Base-by-base conservation (phyloP, 2,113 vertebrate species). In the Aplodontia rufa region DNA sequence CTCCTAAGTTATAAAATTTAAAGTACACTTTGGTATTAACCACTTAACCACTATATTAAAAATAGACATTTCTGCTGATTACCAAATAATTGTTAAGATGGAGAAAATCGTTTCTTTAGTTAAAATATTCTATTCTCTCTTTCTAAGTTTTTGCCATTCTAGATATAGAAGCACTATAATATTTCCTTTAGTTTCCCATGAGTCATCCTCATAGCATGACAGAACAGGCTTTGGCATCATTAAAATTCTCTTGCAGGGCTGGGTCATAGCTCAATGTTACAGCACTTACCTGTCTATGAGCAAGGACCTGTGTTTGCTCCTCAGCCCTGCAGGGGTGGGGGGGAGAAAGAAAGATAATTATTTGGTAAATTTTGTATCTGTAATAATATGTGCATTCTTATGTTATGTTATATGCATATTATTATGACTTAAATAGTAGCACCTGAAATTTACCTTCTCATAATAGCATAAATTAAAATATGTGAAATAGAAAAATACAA, bases 141-240 rank as follows among this genome's bases (percentile, higher is more conserved):
- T 82, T 87, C 62, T 69, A 92, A 81, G 66, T 91, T 72, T 83
- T 66, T 96, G 22, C 40, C 91, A 80, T 91, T 91, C 6, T 84
- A 20, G 58, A 68, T 64, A 62, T 60, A 51, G 71, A 84, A 82
- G 86, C 35, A 90, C 58, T 51, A 8, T 55, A 37, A 40, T 72
- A 35, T 91, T 47, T 22, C 2, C 32, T 24, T 64, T 45, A 72
- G 72, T 76, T 87, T 87, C 53, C 53, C 40, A 86, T 75, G 74
- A 95, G 6, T 90, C 47, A 80, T 71, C 14, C 30, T 68, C 20
- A 47, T 40, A 9, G 32, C 68, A 8, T 60, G 19, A 64, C 12
- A 72, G 47, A 45, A 42, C 2, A 95, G 78, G 22, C 4, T 45
- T 60, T 91, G 76, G 49, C 55, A 69, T 93, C 72, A 42, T 32